Percentiles rank a stretch among this genome's conserved stretches.
Conservation (phyloP, 2,113 vertebrate species). For the Cololabis saira region DNA sequence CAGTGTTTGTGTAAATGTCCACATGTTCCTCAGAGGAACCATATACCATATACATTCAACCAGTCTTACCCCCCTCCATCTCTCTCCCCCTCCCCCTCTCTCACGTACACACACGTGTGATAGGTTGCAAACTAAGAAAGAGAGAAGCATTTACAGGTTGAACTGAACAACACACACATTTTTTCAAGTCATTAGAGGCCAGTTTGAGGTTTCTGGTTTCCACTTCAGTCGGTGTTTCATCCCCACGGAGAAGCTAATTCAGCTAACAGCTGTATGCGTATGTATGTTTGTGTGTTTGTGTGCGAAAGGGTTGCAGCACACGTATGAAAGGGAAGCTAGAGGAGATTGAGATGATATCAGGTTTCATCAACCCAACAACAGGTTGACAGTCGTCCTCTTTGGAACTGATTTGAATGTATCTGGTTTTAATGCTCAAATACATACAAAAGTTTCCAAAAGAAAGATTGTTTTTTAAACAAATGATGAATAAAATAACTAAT, state of each 20-base stretch:
- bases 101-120: background rate
- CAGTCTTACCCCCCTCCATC: background rate
- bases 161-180: conserved; percentile 33
- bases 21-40: conserved; percentile 3
- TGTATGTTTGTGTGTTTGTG: background rate
- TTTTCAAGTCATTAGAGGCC: conserved; percentile 58
- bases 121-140: background rate
- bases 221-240: conserved; percentile 27
- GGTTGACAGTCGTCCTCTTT: conserved; percentile 3
- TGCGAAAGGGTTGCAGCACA: no score
- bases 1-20: conserved; percentile 21
- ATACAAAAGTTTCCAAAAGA: no score
- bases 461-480: no score
- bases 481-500: no score
- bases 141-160: conserved; percentile 9
- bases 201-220: conserved; percentile 58
- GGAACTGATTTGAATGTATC: no score
- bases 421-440: no score
- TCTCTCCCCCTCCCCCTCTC: no score
- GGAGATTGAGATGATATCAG: conserved; percentile 1
- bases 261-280: conserved; percentile 59
- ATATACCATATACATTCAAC: conserved; percentile 20
- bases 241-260: conserved; percentile 44
- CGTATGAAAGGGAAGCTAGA: background rate
- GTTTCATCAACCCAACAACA: conserved; percentile 5